phyloP scores from a whole-genome alignment of 2,113 vertebrate species.

The Petaurus breviceps region DNA sequence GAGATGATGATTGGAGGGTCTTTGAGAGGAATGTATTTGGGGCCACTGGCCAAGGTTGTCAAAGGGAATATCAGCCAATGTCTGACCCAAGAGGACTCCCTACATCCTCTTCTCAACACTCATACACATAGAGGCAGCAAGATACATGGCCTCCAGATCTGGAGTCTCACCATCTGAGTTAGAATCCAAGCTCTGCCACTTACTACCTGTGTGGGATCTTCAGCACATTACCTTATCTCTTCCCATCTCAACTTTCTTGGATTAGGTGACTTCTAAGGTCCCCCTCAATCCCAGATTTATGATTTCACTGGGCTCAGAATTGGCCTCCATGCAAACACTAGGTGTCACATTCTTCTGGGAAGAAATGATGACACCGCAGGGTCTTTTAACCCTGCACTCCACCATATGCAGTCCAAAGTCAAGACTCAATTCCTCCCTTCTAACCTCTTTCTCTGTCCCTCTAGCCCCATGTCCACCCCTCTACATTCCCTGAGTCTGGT shows the following conservation, averaged over 20 bases:
- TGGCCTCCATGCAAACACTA: neutral
- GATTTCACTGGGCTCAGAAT: neutral
- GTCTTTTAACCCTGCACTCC: neutral
- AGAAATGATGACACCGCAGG: neutral
- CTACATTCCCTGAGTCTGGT: neutral
- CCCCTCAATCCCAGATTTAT: neutral
- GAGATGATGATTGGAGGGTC: neutral
- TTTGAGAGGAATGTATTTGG: neutral
- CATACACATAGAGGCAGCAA: constrained; percentile 5
- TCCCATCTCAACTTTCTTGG: neutral
- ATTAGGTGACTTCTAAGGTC: neutral
- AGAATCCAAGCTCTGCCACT: neutral
- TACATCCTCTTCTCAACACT: neutral
- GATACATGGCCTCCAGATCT: neutral
- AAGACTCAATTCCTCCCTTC: neutral
- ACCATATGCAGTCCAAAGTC: neutral
- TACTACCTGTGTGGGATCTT: neutral
- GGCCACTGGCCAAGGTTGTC: neutral
- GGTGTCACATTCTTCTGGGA: neutral
- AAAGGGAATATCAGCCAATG: neutral
- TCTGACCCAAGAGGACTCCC: neutral
- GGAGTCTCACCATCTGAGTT: neutral
- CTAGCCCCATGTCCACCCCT: constrained; percentile 16
- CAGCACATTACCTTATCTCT: neutral
- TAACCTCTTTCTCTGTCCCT: constrained; percentile 37